Evolutionary conservation across 2,888 invertebrate species (phyloP).

Genomic region (Pristionchus japonicus): DNA sequence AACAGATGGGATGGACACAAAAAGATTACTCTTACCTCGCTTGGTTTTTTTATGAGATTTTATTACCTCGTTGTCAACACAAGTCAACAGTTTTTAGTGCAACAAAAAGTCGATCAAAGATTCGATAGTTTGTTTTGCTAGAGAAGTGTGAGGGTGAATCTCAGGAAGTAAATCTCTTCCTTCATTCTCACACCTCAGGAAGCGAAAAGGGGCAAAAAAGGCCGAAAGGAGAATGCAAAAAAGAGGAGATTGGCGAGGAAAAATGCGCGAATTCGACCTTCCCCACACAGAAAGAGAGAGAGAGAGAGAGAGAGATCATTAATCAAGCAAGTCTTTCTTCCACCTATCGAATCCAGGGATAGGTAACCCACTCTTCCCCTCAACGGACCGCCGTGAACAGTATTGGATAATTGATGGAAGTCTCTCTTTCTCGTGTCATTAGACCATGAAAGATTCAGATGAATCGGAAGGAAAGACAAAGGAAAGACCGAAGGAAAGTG

Average conservation of each 20-base stretch:
- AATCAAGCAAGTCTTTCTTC: not conserved
- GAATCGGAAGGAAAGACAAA: constrained; percentile 1
- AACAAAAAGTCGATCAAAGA: not conserved
- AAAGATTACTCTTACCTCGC: not conserved
- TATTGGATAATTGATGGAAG: not conserved
- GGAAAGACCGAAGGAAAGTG: not conserved
- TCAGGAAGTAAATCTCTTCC: not conserved
- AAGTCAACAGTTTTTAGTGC: not conserved
- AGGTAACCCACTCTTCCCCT: not conserved
- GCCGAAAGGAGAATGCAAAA: not conserved
- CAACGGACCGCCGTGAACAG: not conserved
- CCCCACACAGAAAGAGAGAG: not conserved
- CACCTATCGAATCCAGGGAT: not conserved
- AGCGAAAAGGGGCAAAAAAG: not conserved
- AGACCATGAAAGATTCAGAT: not conserved
- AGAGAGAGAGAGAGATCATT: not conserved
- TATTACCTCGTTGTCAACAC: not conserved
- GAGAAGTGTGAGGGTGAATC: not conserved
- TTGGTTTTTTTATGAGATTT: not conserved
- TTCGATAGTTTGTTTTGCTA: not conserved
- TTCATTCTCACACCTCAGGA: constrained; percentile 14
- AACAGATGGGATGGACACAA: not conserved
- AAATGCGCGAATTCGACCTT: constrained; percentile 30
- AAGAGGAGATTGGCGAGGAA: not conserved
- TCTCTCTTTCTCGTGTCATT: constrained; percentile 14